Evolutionary conservation across 2,888 invertebrate species (phyloP), one percentile per base, ranked within the genome.

Genomic region (Spodoptera exigua): DNA sequence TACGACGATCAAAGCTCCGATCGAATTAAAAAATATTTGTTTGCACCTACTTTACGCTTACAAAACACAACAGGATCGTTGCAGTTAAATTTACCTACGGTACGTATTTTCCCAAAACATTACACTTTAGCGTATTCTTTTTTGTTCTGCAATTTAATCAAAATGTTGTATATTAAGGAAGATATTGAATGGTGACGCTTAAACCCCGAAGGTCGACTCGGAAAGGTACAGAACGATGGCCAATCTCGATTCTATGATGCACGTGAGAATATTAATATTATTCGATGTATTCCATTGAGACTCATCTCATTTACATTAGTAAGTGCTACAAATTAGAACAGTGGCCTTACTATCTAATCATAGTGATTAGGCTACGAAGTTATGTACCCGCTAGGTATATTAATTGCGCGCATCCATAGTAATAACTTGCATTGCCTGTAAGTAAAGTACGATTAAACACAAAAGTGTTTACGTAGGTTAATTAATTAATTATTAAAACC

Each of bases 261-360:
- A 76, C 71, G 39, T 27, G 7, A 27, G 27, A 27, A 1, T 27
- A 27, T 27, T 27, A 27, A 27, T 71, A 78, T 78, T 79, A 76
- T 71, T 60, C 65, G 59, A 61, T 59, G 60, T 68, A 53, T 52
- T 61, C 56, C 44, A 53, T 66, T 78, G 77, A 83, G 80, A 80
- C 81, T 82, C 78, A 74, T 81, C 81, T 82, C 80, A 83, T 86
- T 87, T 85, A 80, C 85, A 85, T 85, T 77, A 78, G 71, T 75
- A 83, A 84, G 81, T 82, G 82, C 78, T 72, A 76, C 73, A 77
- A 82, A 86, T 84, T 81, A 83, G 82, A 82, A 61, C 80, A 78
- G 67, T 77, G 86, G 74, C 86, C 87, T 87, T 87, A 84, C 82
- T 78, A 83, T 82, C 83, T 82, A 82, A 74, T 70, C 52, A 74